Base-by-base conservation (phyloP, 1,140 invertebrate species). In the Pararge aegeria region DNA sequence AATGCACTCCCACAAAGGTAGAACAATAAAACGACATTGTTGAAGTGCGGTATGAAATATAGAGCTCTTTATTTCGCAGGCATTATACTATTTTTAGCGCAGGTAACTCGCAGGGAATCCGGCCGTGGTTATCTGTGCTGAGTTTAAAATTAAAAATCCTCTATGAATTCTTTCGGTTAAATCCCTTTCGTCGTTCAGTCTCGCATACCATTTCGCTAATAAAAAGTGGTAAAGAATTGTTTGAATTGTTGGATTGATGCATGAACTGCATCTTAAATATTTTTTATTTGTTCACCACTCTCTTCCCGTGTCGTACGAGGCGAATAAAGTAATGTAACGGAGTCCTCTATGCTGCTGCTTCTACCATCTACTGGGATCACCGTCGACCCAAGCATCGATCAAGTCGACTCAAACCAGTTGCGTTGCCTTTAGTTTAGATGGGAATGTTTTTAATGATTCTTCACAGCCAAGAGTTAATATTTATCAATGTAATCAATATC, bases 91-190 rank as follows among this genome's bases (percentile, higher is more conserved):
- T 80, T 76, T 80, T 76, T 71, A 80, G 66, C 59, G 40, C 70
- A 73, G 75, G 72, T 78, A 80, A 75, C 77, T 74, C 61, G 58
- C 51, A 58, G 66, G 53, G 67, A 70, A 76, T 76, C 70, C 68
- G 61, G 68, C 53, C 58, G 58, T 48, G 53, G 51, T 54, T 56
- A 61, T 64, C 55, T 55, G 44, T 49, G 51, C n/a, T n/a, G 61
- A 54, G 54, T 61, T 60, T 74, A 68, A 78, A 78, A 80, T 77
- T 79, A 80, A 83, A 78, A 73, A 68, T 67, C 64, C 64, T 70
- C 64, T 71, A 68, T 78, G 65, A 74, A 80, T 70, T 69, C 66
- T 57, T 7, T 34, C 61, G 54, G 64, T 65, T 48, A 68, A 73
- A 67, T 73, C 64, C 64, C 46, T 49, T 10, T 49, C 46, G 42